Base-by-base conservation (phyloP, 2,888 invertebrate genomes). In the Diloba caeruleocephala region DNA sequence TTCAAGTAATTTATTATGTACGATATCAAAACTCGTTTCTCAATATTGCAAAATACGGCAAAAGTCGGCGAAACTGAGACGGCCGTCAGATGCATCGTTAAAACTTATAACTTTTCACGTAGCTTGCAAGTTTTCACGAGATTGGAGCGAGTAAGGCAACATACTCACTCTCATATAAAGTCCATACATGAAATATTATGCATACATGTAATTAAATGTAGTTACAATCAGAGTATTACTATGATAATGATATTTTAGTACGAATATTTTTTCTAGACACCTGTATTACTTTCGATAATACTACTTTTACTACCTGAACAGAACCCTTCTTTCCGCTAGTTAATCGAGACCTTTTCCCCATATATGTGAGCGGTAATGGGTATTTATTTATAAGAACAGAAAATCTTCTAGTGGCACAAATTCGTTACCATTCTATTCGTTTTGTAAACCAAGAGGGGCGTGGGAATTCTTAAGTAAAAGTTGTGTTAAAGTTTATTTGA, bases 401-500 rank as follows among this genome's bases (percentile, higher is more conserved):
- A 56, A 39, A 38, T 44, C 59, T 64, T 64, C 60, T 64, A 66
- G 72, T 55, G 55, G 38, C 61, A 55, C 67, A 76, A 78, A 80
- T 79, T 78, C 71, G 68, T 74, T 54, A 70, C 41, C 75, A 76
- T 79, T 81, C 77, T 74, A 73, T 79, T 61, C 78, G 64, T 80
- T 78, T 74, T 77, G 78, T 78, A 74, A 79, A 74, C 74, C 73
- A 59, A 49, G 41, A 43, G 54, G 49, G 49, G 42, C 46, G 19
- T 28, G 23, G 60, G 78, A 79, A 83, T 82, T 75, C 76, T 70
- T 78, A 80, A 85, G 81, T 81, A 81, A 82, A 82, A 81, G 65
- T 82, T 78, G 63, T 71, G 64, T 73, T 66, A 79, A 79, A 80
- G 71, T 81, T 79, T 85, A 87, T 86, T 86, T 84, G 68, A 67